phyloP scores from a whole-genome alignment of 2,113 vertebrate genomes.

The Diadophis punctatus region DNA sequence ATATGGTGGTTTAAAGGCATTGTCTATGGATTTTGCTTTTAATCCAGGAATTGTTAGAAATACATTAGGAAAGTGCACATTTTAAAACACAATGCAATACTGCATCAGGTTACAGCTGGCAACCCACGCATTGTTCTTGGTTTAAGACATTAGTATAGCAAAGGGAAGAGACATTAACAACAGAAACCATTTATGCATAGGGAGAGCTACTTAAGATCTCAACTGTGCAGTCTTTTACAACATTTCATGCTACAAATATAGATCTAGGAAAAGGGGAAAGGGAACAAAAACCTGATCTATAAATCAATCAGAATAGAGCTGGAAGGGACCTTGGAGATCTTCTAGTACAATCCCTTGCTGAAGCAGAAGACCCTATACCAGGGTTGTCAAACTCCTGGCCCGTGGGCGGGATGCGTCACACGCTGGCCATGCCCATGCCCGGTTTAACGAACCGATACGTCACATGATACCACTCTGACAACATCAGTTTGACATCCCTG shows the following conservation, averaged over 20 bases:
- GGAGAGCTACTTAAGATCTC: neutral
- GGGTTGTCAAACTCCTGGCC: no score
- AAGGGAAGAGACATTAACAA: neutral
- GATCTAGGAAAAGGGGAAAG: neutral
- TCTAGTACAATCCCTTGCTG: neutral
- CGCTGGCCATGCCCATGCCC: no score
- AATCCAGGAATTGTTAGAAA: constrained; percentile 10
- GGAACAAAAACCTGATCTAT: neutral
- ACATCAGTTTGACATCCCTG: no score
- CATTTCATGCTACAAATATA: neutral
- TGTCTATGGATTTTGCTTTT: constrained; percentile 14
- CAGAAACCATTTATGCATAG: neutral
- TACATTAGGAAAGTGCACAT: neutral
- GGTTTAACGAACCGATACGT: no score
- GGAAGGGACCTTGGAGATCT: neutral
- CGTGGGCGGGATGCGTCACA: no score
- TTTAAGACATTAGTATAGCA: neutral
- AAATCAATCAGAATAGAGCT: neutral
- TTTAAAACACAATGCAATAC: neutral
- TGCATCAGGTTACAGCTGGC: neutral
- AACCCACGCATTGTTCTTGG: neutral
- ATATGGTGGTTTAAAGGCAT: neutral
- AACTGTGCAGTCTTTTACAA: neutral
- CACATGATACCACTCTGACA: no score
- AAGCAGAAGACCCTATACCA: neutral